Percentiles rank a stretch among this genome's conserved stretches.
Evolutionary conservation across 1,140 invertebrate genomes (phyloP).

Genomic region (Tetramorium alpestre): DNA sequence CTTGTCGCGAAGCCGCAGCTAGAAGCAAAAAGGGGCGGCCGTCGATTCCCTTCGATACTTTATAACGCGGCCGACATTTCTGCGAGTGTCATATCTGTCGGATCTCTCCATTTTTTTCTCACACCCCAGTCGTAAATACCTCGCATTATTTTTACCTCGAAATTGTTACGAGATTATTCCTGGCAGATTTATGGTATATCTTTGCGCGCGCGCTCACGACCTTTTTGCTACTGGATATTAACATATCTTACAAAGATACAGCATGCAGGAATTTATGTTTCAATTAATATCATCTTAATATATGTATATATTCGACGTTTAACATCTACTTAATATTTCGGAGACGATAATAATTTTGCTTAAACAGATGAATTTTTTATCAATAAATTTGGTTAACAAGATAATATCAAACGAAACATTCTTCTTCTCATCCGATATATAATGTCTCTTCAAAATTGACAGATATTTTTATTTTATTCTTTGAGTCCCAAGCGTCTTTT

Average conservation of each 20-base stretch:
- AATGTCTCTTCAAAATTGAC: background rate
- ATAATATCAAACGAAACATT: background rate
- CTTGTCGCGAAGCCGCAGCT: conserved; percentile 49
- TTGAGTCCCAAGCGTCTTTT: background rate
- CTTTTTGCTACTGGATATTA: background rate
- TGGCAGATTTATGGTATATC: background rate
- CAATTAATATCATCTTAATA: background rate
- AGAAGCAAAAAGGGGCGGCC: conserved; percentile 44
- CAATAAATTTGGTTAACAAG: background rate
- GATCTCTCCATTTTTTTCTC: background rate
- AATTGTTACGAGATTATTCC: background rate
- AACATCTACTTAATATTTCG: background rate
- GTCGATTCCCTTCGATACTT: conserved; percentile 55
- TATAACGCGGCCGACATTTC: conserved; percentile 23
- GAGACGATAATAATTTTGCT: background rate
- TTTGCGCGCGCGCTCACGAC: background rate
- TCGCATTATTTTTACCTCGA: background rate
- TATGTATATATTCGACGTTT: background rate
- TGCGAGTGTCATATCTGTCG: background rate
- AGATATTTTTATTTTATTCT: background rate
- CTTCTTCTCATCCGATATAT: background rate
- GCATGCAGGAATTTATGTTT: background rate
- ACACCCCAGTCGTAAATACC: background rate
- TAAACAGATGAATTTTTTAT: background rate
- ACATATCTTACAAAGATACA: background rate